Evolutionary conservation across 2,113 vertebrate genomes (phyloP), one percentile per base, ranked within the genome.

Genomic region (Hippocampus guttulatus): DNA sequence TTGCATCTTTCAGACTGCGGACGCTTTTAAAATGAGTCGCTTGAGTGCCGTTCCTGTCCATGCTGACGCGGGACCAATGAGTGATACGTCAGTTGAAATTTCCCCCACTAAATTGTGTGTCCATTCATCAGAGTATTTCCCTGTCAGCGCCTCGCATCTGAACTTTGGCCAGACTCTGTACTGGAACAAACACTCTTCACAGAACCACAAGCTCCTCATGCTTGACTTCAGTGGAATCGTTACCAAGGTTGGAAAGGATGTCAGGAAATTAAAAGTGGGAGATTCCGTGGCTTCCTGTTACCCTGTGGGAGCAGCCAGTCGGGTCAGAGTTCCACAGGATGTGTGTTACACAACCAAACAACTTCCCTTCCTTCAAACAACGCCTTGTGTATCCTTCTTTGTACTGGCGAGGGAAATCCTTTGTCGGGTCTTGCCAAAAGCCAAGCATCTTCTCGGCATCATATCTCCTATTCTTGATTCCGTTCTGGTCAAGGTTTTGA

Each of bases 61-160:
- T 0, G 62, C 64, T 30, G 70, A 61, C 4, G 52, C 18, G 23
- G 74, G 78, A 51, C 65, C 72, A 45, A 23, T 89, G 77, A 57
- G 67, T 64, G 45, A 86, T 16, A 75, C 83, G 25, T 88, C 79
- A 2, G 81, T 94, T 72, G 91, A 95, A 86, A 89, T 95, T 74
- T 80, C 73, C 30, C 83, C 91, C 20, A 90, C 80, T 63, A 89
- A 88, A 74, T 90, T 96, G 30, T 93, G 92, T 71, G 87, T 93
- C 70, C 94, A 96, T 81, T 93, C 95, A 1, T 92, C 94, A 18
- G 94, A 95, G 75, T 95, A 94, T 85, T 95, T 93, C 81, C 94
- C 94, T 40, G 79, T 95, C 68, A 96, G 88, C 62, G 5, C 83
- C 55, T 93, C 94, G 30, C 92, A 92, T 69, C 65, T 85, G 14